Percentiles rank a stretch among this genome's conserved stretches.
phyloP scores from a whole-genome alignment of 2,888 invertebrate species.

The Nomada goodeniana region DNA sequence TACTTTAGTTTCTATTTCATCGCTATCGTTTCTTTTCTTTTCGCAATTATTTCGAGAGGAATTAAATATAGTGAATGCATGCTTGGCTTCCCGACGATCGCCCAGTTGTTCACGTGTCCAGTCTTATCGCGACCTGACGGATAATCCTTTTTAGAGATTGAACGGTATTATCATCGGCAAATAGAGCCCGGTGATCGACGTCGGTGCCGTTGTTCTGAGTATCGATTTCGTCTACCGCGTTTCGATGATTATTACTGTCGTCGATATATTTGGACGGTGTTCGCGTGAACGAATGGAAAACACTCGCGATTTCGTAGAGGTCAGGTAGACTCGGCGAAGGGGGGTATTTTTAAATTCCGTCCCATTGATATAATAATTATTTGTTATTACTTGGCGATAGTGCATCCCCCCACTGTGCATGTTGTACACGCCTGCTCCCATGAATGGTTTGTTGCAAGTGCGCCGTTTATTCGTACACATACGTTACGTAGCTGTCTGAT shows the following conservation, averaged over 20 bases:
- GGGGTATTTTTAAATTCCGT: no score
- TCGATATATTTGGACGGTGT: not conserved
- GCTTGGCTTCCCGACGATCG: constrained; percentile 39
- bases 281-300: not conserved
- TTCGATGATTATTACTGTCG: not conserved
- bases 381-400: not conserved
- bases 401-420: constrained; percentile 32
- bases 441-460: not conserved
- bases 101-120: not conserved
- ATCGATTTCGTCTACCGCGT: constrained; percentile 1
- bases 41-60: not conserved
- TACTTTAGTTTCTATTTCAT: constrained; percentile 51
- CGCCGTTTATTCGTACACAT: not conserved
- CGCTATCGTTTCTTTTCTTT: constrained; percentile 20
- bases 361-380: no score
- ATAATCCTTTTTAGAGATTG: constrained; percentile 5
- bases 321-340: no score
- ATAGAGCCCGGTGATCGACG: constrained; percentile 9
- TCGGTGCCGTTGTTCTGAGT: constrained; percentile 28
- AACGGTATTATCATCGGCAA: constrained; percentile 16
- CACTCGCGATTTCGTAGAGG: not conserved
- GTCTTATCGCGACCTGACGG: not conserved
- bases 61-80: constrained; percentile 56
- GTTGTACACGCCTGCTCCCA: constrained; percentile 6
- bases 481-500: not conserved